Conservation (phyloP, 2,888 invertebrate species). For the Protodeltote pygarga region DNA sequence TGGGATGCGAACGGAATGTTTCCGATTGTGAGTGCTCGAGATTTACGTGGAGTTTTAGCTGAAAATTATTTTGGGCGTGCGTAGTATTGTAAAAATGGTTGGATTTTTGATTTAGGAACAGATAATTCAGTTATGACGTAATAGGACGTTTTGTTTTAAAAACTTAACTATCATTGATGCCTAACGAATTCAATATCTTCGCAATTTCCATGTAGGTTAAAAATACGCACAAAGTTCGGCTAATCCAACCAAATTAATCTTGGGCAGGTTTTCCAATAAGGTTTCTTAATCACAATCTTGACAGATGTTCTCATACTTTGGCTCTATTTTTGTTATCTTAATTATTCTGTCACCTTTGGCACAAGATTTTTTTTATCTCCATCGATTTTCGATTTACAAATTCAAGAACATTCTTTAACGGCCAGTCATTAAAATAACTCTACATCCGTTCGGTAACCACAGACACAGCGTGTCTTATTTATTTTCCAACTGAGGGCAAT, state of each 20-base stretch:
- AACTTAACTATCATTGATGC: too few relatives aligned
- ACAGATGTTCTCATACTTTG: too few relatives aligned
- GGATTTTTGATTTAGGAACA: not conserved
- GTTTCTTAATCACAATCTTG: too few relatives aligned
- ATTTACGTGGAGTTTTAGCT: constrained; percentile 34
- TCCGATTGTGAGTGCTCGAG: constrained; percentile 23
- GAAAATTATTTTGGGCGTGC: constrained; percentile 26
- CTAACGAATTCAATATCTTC: too few relatives aligned
- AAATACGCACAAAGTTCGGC: too few relatives aligned
- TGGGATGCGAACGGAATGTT: constrained; percentile 29
- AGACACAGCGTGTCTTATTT: constrained; percentile 63
- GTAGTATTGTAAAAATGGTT: not conserved
- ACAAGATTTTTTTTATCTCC: not conserved
- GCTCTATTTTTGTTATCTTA: too few relatives aligned
- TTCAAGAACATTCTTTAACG: constrained; percentile 23
- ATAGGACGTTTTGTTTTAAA: too few relatives aligned
- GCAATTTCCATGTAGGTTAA: too few relatives aligned
- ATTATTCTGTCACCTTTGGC: not conserved
- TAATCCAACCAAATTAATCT: too few relatives aligned
- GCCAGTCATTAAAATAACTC: constrained; percentile 50
- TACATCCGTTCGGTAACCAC: constrained; percentile 48
- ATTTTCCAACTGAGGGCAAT: constrained; percentile 69
- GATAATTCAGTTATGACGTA: too few relatives aligned
- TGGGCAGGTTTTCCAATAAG: too few relatives aligned
- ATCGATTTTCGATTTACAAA: not conserved